Percentiles rank a stretch among this genome's conserved stretches.
Conservation (phyloP, 2,113 vertebrate species). For the Carollia perspicillata region DNA sequence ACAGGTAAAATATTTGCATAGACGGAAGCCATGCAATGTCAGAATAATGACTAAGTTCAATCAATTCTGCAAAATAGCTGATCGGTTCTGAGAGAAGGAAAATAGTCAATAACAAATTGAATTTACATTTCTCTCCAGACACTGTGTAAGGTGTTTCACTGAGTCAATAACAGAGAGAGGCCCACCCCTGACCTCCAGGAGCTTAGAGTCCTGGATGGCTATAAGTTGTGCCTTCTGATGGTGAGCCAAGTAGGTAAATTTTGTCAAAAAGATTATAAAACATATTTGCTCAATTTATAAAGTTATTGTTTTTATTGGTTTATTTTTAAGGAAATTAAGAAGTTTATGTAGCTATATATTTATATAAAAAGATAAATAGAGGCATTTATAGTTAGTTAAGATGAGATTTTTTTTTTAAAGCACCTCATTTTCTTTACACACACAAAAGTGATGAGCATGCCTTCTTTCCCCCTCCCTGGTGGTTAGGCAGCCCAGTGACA, state of each 20-base stretch:
- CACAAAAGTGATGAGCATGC: background rate
- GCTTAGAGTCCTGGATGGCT: background rate
- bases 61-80: conserved; percentile 33
- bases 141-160: background rate
- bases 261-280: background rate
- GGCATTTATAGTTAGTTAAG: background rate
- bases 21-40: background rate
- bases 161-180: background rate
- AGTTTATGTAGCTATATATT: background rate
- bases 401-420: background rate
- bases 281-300: background rate
- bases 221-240: background rate
- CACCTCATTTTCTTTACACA: background rate
- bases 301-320: background rate
- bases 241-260: background rate
- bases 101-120: background rate
- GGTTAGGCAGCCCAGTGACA: background rate
- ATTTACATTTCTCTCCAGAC: background rate
- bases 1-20: background rate
- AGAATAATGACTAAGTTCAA: background rate
- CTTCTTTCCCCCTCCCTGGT: background rate
- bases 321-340: background rate
- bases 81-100: background rate
- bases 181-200: background rate
- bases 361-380: background rate